Conservation (phyloP, 2,888 invertebrate species). For the Chloroclysta siterata region DNA sequence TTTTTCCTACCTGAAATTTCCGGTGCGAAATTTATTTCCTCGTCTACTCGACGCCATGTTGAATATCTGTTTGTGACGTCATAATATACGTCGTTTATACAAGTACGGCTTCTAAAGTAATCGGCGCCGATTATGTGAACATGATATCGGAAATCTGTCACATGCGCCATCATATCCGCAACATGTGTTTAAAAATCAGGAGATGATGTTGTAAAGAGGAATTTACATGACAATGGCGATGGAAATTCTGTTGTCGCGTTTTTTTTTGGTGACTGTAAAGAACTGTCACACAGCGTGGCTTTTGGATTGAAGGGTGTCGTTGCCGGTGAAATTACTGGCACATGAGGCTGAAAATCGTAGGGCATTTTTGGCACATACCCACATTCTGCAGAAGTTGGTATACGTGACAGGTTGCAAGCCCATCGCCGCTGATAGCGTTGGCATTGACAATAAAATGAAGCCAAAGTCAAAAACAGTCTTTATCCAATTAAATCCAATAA, state of each 20-base stretch:
- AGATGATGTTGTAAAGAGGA: constrained; percentile 46
- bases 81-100: constrained; percentile 42
- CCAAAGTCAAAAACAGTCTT: too few relatives aligned
- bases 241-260: neutral
- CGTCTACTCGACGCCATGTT: constrained; percentile 46
- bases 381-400: too few relatives aligned
- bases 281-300: too few relatives aligned
- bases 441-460: too few relatives aligned
- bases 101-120: constrained; percentile 56
- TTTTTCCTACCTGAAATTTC: constrained; percentile 35
- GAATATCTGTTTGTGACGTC: constrained; percentile 59
- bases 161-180: constrained; percentile 64
- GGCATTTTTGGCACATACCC: too few relatives aligned
- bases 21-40: constrained; percentile 39
- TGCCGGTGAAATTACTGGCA: too few relatives aligned
- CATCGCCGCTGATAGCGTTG: too few relatives aligned
- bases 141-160: constrained; percentile 82
- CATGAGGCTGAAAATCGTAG: too few relatives aligned
- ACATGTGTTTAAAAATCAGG: constrained; percentile 75
- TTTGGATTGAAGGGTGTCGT: too few relatives aligned
- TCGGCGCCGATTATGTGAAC: constrained; percentile 74
- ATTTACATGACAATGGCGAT: constrained; percentile 40
- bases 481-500: too few relatives aligned
- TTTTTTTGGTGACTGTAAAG: neutral
- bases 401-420: too few relatives aligned